Conservation (phyloP, 53 echinoderm and acorn worm genomes). For the Temnopleurus reevesii region DNA sequence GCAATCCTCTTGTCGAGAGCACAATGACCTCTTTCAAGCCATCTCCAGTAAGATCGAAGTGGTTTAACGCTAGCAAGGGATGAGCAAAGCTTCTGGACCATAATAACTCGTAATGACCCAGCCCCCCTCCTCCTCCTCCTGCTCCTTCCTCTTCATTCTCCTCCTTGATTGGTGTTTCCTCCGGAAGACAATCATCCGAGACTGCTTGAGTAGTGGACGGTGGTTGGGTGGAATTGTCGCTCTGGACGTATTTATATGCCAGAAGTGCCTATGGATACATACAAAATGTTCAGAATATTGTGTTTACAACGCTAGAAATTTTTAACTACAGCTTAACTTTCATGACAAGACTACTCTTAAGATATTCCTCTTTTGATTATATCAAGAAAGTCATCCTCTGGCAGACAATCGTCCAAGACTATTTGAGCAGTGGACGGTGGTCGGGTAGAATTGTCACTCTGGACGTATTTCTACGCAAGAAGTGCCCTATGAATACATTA, state of each 20-base stretch:
- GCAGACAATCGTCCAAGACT: neutral
- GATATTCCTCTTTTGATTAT: too few relatives aligned
- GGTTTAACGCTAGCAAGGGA: conserved; percentile 82
- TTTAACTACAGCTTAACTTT: too few relatives aligned
- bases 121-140: neutral
- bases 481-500: neutral
- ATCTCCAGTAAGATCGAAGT: conserved; percentile 94
- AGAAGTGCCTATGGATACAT: neutral
- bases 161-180: neutral
- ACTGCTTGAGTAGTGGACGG: neutral
- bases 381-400: too few relatives aligned
- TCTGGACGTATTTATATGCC: neutral
- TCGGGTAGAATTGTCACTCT: neutral
- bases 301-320: too few relatives aligned
- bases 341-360: too few relatives aligned
- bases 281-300: too few relatives aligned
- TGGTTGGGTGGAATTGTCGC: neutral
- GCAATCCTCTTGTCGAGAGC: conserved; percentile 80
- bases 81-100: conserved; percentile 93
- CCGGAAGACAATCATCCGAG: neutral
- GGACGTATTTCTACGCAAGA: neutral
- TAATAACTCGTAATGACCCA: conserved; percentile 56
- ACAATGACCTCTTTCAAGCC: conserved; percentile 87
- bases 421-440: neutral
- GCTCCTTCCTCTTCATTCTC: conserved; percentile 24